These are phyloP conservation scores for Acheta domesticus DNA, from an alignment of 2,888 invertebrate species.

Conservation along the genomic window DNA sequence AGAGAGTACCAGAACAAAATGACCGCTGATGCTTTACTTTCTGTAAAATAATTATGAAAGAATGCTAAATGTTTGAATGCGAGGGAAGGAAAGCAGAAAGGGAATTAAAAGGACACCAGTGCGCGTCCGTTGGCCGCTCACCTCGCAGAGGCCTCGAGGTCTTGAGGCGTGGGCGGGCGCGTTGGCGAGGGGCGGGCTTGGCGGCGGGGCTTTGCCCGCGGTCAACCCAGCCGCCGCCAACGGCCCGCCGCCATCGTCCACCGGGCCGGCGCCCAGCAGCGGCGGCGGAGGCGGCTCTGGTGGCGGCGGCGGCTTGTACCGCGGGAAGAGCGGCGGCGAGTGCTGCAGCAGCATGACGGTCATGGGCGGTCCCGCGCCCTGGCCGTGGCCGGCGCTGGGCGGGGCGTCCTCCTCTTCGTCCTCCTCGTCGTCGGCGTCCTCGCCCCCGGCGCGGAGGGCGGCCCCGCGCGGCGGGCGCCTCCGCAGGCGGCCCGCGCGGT, in stretches of 20 bases:
- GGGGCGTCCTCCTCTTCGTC: background rate
- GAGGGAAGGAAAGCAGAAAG: too few species aligned
- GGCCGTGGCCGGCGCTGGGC: background rate
- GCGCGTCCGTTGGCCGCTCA: background rate
- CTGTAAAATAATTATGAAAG: too few species aligned
- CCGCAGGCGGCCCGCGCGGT: background rate
- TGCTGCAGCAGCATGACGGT: constrained; percentile 38
- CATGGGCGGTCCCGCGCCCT: constrained; percentile 31
- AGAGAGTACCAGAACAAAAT: too few species aligned
- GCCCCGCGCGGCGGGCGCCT: background rate
- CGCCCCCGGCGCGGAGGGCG: background rate
- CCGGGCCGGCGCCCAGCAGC: constrained; percentile 35
- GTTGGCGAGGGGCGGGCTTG: constrained; percentile 4
- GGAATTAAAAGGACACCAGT: background rate
- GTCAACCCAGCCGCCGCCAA: constrained; percentile 34
- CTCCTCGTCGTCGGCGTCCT: background rate
- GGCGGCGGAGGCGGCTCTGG: constrained; percentile 54
- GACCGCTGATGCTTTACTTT: too few species aligned
- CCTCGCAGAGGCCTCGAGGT: background rate
- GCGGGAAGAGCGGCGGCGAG: constrained; percentile 31
- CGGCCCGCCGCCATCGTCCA: constrained; percentile 24
- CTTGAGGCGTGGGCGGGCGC: constrained; percentile 21
- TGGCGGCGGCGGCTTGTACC: constrained; percentile 47
- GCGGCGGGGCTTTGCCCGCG: constrained; percentile 25
- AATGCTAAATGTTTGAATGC: too few species aligned